Conservation (phyloP, 2,113 vertebrate species). For the Microcebus jonahi region DNA sequence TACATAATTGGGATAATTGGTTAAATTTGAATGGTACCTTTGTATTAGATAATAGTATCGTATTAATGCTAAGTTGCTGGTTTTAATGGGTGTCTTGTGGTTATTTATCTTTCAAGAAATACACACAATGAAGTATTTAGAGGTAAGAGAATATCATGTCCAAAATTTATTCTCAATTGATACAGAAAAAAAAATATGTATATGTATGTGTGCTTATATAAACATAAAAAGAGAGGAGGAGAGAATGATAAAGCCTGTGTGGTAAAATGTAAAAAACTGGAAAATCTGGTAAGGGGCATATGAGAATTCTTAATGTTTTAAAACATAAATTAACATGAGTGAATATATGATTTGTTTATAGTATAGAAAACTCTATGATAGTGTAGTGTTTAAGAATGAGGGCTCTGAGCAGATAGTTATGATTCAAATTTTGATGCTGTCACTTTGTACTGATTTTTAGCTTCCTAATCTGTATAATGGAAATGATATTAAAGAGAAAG, state of each 20-base stretch:
- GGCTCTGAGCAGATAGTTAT: background rate
- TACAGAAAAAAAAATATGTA: background rate
- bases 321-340: background rate
- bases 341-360: background rate
- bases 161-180: background rate
- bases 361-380: background rate
- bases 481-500: background rate
- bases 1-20: background rate
- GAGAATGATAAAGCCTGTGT: background rate
- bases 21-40: background rate
- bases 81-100: background rate
- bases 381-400: background rate
- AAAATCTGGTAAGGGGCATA: background rate
- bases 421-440: background rate
- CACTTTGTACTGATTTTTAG: background rate
- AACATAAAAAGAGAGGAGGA: background rate
- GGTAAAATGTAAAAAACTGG: background rate
- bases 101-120: background rate
- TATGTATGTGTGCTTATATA: background rate
- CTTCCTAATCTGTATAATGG: background rate
- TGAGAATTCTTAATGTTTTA: background rate
- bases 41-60: background rate
- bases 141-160: background rate
- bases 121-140: background rate
- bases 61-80: background rate